Evolutionary conservation across 2,888 invertebrate genomes (phyloP).

Genomic region (Lochmaea crataegi): DNA sequence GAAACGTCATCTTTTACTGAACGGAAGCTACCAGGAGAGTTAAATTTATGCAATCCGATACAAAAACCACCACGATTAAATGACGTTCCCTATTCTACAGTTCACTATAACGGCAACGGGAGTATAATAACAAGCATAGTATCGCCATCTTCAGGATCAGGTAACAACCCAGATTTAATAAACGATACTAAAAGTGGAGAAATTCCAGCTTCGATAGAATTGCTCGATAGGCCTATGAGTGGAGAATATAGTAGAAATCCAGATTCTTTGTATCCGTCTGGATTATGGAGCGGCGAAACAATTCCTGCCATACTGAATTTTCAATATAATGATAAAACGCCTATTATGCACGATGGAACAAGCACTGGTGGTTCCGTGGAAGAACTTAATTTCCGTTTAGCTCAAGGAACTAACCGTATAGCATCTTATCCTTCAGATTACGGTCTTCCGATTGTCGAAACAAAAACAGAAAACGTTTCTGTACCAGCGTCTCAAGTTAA

Average conservation of each 20-base stretch:
- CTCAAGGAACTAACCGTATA: conserved; percentile 56
- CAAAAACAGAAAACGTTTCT: conserved; percentile 60
- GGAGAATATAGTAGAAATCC: conserved; percentile 84
- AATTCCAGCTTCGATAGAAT: conserved; percentile 57
- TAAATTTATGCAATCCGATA: conserved; percentile 72
- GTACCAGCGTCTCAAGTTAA: conserved; percentile 63
- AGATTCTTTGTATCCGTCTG: conserved; percentile 83
- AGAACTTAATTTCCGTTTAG: conserved; percentile 72
- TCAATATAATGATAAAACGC: conserved; percentile 78
- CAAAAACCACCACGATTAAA: conserved; percentile 78
- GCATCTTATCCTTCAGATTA: conserved; percentile 81
- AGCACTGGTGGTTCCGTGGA: conserved; percentile 73
- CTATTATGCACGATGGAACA: conserved; percentile 75
- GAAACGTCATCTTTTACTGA: conserved; percentile 66
- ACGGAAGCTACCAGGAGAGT: conserved; percentile 63
- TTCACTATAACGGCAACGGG: conserved; percentile 76
- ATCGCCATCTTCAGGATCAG: conserved; percentile 79
- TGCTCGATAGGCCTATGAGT: conserved; percentile 71
- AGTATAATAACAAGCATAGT: conserved; percentile 76
- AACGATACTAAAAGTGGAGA: conserved; percentile 79
- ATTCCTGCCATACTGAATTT: conserved; percentile 71
- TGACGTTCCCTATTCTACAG: conserved; percentile 77
- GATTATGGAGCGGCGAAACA: conserved; percentile 76
- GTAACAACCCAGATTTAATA: conserved; percentile 87
- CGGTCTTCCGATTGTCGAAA: conserved; percentile 77